phyloP scores from a whole-genome alignment of 1,140 invertebrate genomes.

The Steinernema feltiae region DNA sequence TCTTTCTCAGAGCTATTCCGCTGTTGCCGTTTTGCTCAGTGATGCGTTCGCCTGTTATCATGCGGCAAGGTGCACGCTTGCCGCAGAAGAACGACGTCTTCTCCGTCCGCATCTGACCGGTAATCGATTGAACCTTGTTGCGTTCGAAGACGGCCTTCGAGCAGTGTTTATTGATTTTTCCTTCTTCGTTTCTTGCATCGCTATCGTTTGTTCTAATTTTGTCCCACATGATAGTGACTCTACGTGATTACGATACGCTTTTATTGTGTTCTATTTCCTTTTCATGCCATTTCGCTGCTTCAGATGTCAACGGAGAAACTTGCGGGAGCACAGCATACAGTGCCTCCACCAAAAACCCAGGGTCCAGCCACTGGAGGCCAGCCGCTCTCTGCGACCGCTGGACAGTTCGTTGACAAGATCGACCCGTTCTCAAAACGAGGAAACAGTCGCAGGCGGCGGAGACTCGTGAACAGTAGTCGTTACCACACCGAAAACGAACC shows the following conservation, averaged over 20 bases:
- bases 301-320: slow-evolving; percentile 10
- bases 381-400: slow-evolving; percentile 54
- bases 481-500: slow-evolving; percentile 57
- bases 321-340: slow-evolving; percentile 33
- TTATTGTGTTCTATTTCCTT: too few relatives aligned
- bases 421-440: slow-evolving; percentile 55
- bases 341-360: slow-evolving; percentile 48
- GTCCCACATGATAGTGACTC: too few relatives aligned
- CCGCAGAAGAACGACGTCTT: too few relatives aligned
- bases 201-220: neutral
- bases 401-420: slow-evolving; percentile 57
- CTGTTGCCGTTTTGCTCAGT: neutral
- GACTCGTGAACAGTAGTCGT: slow-evolving; percentile 50
- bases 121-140: slow-evolving; percentile 4
- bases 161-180: neutral
- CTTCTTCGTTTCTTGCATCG: neutral
- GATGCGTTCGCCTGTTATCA: neutral
- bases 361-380: slow-evolving; percentile 55
- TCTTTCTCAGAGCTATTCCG: neutral
- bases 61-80: slow-evolving; percentile 13
- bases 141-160: neutral
- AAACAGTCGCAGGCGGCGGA: slow-evolving; percentile 47
- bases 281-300: too few relatives aligned
- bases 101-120: too few relatives aligned
- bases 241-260: too few relatives aligned